These are phyloP conservation scores for Drosophila grimshawi DNA, from an alignment of 1,140 invertebrate genomes.

Conservation along the genomic window DNA sequence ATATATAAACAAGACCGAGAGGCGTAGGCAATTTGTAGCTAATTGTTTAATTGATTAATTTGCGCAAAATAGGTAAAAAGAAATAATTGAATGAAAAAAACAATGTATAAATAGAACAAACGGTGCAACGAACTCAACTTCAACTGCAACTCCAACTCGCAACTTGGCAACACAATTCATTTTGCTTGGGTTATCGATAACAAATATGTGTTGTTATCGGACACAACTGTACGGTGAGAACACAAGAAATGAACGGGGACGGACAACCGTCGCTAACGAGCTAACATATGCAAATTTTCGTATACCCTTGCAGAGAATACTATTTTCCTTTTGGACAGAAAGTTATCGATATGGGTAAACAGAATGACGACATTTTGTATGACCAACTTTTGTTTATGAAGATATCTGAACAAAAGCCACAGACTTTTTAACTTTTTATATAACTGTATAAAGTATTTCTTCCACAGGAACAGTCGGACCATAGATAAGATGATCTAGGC, in stretches of 20 bases:
- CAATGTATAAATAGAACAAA: slow-evolving; percentile 7
- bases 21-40: neutral
- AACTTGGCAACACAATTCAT: slow-evolving; percentile 13
- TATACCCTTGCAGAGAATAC: neutral
- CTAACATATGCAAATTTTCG: neutral
- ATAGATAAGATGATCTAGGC: neutral
- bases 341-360: too few relatives aligned
- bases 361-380: too few relatives aligned
- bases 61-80: slow-evolving; percentile 20
- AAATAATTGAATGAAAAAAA: neutral
- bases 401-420: too few relatives aligned
- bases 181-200: slow-evolving; percentile 33
- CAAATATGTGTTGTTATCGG: neutral
- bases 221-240: slow-evolving; percentile 16
- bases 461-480: too few relatives aligned
- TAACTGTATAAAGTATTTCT: too few relatives aligned
- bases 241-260: slow-evolving; percentile 9
- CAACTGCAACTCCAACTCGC: slow-evolving; percentile 12
- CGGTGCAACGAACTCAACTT: slow-evolving; percentile 22
- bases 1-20: slow-evolving; percentile 23
- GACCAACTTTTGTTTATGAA: too few relatives aligned
- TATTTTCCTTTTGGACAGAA: too few relatives aligned
- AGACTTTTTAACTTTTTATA: too few relatives aligned
- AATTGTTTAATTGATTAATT: slow-evolving; percentile 32
- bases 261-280: slow-evolving; percentile 6